These are phyloP conservation scores for Chloroclysta siterata DNA, from an alignment of 2,888 invertebrate species.

Conservation along the genomic window DNA sequence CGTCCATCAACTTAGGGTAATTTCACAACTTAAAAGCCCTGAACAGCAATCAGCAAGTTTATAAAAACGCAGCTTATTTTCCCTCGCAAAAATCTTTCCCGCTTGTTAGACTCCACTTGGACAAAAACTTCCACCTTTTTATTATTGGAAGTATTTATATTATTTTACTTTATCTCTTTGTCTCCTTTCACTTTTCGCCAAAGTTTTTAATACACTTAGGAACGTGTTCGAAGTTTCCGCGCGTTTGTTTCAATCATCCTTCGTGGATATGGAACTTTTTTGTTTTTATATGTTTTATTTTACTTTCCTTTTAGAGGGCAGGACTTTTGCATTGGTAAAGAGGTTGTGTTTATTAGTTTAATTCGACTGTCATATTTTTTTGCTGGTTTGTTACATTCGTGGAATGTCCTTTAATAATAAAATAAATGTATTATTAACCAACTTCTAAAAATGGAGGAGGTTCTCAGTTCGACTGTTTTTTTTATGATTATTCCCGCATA, in stretches of 20 bases:
- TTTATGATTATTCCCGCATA: too few relatives aligned
- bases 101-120: constrained; percentile 1
- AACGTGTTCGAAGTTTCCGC: constrained; percentile 64
- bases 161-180: constrained; percentile 64
- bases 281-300: constrained; percentile 58
- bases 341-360: constrained; percentile 29
- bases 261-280: constrained; percentile 63
- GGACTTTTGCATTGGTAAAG: constrained; percentile 42
- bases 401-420: neutral
- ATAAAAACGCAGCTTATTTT: neutral
- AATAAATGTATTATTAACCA: too few relatives aligned
- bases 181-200: constrained; percentile 71
- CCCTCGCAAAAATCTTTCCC: neutral
- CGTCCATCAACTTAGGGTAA: too few relatives aligned
- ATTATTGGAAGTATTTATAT: constrained; percentile 83
- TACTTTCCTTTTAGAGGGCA: constrained; percentile 57
- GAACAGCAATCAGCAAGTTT: too few relatives aligned
- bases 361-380: constrained; percentile 15
- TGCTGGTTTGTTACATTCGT: neutral
- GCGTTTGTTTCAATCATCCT: constrained; percentile 80
- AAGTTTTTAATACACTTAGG: constrained; percentile 84
- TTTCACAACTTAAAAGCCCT: too few relatives aligned
- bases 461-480: too few relatives aligned
- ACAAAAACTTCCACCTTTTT: constrained; percentile 69
- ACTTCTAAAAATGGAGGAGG: too few relatives aligned